A percentile compares a stretch with the other conserved stretches of the same genome.
Evolutionary conservation across 1,140 invertebrate genomes (phyloP).

Genomic region (Pseudomyrmex dendroicus): DNA sequence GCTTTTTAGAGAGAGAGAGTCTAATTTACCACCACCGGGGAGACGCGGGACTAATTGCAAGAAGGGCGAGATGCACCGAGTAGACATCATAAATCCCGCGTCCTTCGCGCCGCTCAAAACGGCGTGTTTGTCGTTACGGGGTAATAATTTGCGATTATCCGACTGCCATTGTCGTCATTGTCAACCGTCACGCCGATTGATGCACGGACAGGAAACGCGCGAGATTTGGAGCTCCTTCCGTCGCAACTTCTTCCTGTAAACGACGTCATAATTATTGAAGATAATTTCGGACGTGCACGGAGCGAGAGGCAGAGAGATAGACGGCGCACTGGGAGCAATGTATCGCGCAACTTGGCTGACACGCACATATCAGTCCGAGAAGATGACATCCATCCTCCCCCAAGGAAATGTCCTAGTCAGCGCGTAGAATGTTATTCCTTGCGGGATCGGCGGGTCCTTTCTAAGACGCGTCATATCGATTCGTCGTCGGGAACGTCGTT

Average conservation of each 20-base stretch:
- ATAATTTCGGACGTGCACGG: background rate
- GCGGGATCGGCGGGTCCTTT: constrained; percentile 31
- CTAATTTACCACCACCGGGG: constrained; percentile 41
- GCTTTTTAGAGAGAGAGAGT: constrained; percentile 22
- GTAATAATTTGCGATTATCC: constrained; percentile 38
- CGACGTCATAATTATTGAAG: constrained; percentile 11
- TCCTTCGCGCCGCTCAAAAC: constrained; percentile 11
- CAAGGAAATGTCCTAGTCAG: constrained; percentile 54
- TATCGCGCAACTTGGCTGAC: constrained; percentile 41
- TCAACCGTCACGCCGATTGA: constrained; percentile 8
- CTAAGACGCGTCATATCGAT: constrained; percentile 55
- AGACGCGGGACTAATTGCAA: constrained; percentile 48
- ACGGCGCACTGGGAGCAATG: constrained; percentile 13
- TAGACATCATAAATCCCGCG: constrained; percentile 44
- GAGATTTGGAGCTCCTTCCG: background rate
- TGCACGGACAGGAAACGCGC: constrained; percentile 1
- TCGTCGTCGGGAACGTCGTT: constrained; percentile 48
- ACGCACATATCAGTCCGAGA: constrained; percentile 39
- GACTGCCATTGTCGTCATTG: constrained; percentile 2
- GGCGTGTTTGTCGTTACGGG: constrained; percentile 36
- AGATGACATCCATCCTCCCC: constrained; percentile 28
- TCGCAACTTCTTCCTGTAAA: background rate
- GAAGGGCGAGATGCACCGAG: constrained; percentile 39
- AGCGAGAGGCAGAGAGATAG: background rate
- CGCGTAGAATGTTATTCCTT: constrained; percentile 49